Evolutionary conservation across 2,888 invertebrate genomes (phyloP), one percentile per base, ranked within the genome.

Genomic region (Chrysomela aeneicollis): DNA sequence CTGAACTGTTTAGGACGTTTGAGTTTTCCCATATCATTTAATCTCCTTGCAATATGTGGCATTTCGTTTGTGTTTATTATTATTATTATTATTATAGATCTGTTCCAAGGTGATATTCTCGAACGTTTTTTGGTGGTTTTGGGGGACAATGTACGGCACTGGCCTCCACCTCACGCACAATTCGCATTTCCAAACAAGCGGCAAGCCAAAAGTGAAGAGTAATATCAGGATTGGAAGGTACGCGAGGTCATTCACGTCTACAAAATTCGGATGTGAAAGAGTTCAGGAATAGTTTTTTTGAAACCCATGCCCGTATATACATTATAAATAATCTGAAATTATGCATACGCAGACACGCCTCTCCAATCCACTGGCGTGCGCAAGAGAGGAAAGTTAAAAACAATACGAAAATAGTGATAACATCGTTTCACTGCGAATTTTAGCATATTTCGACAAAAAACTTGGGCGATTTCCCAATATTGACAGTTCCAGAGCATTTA

Each of bases 231-330:
- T n/a, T 26, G 26, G 42, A 55, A 21, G 55, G 19, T 55, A 22
- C 42, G 55, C 46, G 67, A 65, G 70, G 68, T 67, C 67, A 63
- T 68, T 66, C 65, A 68, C 68, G 63, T 68, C 53, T 30, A 66
- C 68, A 26, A 63, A 65, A 61, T 63, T 68, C 55, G 42, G 55
- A 55, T 55, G 55, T 55, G 55, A 52, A 59, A 59, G 57, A 59
- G 67, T 67, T 59, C 64, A 67, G 61, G 64, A 35, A 60, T 61
- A 66, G 62, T 66, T 66, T 66, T 62, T 63, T 61, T 30, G 58
- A 65, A 61, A 62, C 61, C 61, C 65, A 59, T 65, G 53, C 61
- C 61, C 65, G 61, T 65, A 65, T 65, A 65, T 65, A 61, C 54
- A 49, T 61, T 55, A 62, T 42, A 42, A 42, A 42, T 42, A 42